Evolutionary conservation across 2,888 invertebrate species (phyloP).

Genomic region (Drosophila nigricruria): DNA sequence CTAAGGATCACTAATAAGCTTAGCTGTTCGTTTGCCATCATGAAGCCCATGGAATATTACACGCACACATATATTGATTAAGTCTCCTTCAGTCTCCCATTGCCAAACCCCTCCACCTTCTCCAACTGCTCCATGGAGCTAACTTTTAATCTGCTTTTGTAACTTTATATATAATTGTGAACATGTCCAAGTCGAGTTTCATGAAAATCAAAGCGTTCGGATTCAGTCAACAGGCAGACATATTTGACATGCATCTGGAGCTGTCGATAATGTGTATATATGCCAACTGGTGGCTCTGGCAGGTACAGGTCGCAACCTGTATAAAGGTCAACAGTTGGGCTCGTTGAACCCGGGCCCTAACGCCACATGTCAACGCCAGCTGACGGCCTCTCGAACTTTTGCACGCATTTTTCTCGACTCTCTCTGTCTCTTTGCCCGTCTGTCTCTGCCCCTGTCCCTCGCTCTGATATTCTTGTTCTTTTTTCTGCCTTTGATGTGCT

Average conservation of each 20-base stretch:
- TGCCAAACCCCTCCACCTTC: too few relatives aligned
- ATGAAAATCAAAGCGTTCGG: constrained; percentile 32
- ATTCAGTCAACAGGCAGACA: constrained; percentile 91
- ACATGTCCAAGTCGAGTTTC: constrained; percentile 7
- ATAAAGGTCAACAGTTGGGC: constrained; percentile 46
- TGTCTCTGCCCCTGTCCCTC: neutral
- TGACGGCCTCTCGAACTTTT: constrained; percentile 36
- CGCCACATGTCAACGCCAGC: constrained; percentile 35
- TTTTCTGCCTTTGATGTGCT: neutral
- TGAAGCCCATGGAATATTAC: constrained; percentile 11
- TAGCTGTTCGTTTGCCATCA: constrained; percentile 32
- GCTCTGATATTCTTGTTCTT: neutral
- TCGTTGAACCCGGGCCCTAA: constrained; percentile 22
- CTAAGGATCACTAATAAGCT: constrained; percentile 92
- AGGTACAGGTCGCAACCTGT: constrained; percentile 32
- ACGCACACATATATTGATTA: neutral
- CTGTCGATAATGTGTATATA: constrained; percentile 31
- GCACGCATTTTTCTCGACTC: constrained; percentile 35
- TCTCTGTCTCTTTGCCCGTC: too few relatives aligned
- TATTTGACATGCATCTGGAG: constrained; percentile 27
- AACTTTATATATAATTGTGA: constrained; percentile 13
- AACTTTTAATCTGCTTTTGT: neutral
- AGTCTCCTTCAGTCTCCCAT: too few relatives aligned
- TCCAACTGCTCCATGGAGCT: neutral
- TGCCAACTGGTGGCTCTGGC: neutral